phyloP scores from a whole-genome alignment of 2,113 vertebrate species.

The Hucho hucho region DNA sequence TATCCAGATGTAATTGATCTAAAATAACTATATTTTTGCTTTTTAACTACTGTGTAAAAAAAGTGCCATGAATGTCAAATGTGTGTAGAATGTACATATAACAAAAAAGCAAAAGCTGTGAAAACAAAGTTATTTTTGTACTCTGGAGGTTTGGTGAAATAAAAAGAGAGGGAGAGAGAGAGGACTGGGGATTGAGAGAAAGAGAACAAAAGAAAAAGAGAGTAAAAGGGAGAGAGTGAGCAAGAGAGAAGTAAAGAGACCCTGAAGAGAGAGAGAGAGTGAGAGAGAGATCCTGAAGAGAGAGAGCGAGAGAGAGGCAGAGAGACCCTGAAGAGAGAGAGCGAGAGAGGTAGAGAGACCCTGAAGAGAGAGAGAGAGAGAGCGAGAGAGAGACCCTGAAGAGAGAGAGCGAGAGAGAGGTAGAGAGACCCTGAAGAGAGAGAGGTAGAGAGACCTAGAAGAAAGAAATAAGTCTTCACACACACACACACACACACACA shows the following conservation, averaged over 20 bases:
- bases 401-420: conserved; percentile 27
- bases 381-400: neutral
- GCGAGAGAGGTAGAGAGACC: too few relatives aligned
- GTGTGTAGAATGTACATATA: too few relatives aligned
- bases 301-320: neutral
- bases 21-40: too few relatives aligned
- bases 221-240: too few relatives aligned
- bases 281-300: too few relatives aligned
- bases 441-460: conserved; percentile 10
- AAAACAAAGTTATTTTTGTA: neutral
- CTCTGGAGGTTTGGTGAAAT: neutral
- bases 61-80: too few relatives aligned
- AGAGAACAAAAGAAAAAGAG: neutral
- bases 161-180: neutral
- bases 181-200: neutral
- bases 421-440: conserved; percentile 18
- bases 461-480: neutral
- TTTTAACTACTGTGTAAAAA: too few relatives aligned
- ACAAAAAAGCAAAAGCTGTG: too few relatives aligned
- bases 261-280: too few relatives aligned
- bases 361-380: neutral
- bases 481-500: conserved; percentile 23
- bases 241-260: neutral
- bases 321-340: too few relatives aligned
- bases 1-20: too few relatives aligned